phyloP scores from a whole-genome alignment of 2,113 vertebrate genomes.

The Microcebus lehilahytsara region DNA sequence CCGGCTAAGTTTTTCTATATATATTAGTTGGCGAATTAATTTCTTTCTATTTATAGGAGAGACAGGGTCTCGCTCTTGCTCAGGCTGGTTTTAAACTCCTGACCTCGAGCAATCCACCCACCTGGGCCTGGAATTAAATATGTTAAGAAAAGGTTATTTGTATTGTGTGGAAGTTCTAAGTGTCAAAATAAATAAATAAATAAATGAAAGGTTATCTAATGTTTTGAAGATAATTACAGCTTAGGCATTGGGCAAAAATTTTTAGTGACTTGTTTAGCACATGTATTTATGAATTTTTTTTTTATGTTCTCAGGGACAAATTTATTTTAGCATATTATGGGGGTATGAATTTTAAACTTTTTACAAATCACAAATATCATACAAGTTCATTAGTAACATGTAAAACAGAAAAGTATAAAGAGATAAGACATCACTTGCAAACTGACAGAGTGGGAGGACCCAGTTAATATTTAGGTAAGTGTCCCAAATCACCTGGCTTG shows the following conservation, averaged over 20 bases:
- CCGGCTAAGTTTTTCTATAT: too few species aligned
- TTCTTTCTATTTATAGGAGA: too few species aligned
- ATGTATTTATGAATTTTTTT: background rate
- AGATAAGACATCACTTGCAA: background rate
- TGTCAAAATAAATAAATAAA: too few species aligned
- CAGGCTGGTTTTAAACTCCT: too few species aligned
- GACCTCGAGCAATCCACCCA: too few species aligned
- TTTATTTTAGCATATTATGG: too few species aligned
- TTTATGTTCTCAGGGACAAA: too few species aligned
- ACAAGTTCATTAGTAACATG: background rate
- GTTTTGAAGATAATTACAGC: background rate
- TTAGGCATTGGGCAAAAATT: background rate
- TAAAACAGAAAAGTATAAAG: background rate
- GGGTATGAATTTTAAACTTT: background rate
- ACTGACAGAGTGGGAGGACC: background rate
- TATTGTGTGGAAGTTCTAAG: too few species aligned
- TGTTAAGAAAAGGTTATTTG: background rate
- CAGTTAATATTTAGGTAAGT: background rate
- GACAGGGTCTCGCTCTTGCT: too few species aligned
- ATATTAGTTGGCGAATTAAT: too few species aligned
- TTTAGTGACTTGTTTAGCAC: constrained; percentile 8
- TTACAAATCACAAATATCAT: background rate
- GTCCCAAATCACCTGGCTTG: background rate
- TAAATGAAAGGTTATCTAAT: background rate
- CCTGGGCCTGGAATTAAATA: background rate